Evolutionary conservation across 2,797 vertebrate species (phyloP).

Genomic region (Notolepis coatsorum): DNA sequence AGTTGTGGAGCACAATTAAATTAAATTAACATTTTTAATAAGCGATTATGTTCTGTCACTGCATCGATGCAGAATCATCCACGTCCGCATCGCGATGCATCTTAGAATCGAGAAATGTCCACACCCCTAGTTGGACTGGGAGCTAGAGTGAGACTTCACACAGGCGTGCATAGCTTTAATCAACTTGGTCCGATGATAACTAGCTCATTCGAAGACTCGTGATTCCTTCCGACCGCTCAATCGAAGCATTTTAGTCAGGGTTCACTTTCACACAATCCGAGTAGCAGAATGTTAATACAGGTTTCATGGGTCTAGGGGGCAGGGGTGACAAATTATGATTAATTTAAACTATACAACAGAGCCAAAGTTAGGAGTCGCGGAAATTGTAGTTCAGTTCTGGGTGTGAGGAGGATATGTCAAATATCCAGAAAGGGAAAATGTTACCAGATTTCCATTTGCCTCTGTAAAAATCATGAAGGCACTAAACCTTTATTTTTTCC

Average conservation of each 20-base stretch:
- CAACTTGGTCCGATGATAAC: slow-evolving; percentile 43
- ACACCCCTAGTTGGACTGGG: too few species aligned
- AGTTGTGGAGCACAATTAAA: slow-evolving; percentile 37
- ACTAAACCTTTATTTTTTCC: slow-evolving; percentile 48
- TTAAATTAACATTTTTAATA: slow-evolving; percentile 31
- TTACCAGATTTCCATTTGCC: slow-evolving; percentile 25
- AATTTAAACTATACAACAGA: neutral
- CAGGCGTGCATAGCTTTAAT: neutral
- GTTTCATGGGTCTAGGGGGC: too few species aligned
- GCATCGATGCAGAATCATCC: slow-evolving; percentile 7
- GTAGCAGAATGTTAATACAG: neutral
- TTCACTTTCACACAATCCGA: slow-evolving; percentile 1
- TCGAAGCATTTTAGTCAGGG: slow-evolving; percentile 8
- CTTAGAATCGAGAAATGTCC: too few species aligned
- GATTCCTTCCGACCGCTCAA: slow-evolving; percentile 4
- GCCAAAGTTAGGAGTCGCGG: neutral
- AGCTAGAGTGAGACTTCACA: slow-evolving; percentile 11
- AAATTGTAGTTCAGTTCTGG: slow-evolving; percentile 1
- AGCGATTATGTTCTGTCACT: slow-evolving; percentile 10
- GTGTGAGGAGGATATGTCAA: neutral
- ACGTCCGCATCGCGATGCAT: slow-evolving; percentile 29
- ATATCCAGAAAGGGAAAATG: slow-evolving; percentile 24
- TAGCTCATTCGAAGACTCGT: slow-evolving; percentile 2
- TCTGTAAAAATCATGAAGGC: slow-evolving; percentile 47
- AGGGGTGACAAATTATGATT: too few species aligned